Evolutionary conservation across 2,888 invertebrate genomes (phyloP), one percentile per base, ranked within the genome.

Genomic region (Spisula subtruncata): DNA sequence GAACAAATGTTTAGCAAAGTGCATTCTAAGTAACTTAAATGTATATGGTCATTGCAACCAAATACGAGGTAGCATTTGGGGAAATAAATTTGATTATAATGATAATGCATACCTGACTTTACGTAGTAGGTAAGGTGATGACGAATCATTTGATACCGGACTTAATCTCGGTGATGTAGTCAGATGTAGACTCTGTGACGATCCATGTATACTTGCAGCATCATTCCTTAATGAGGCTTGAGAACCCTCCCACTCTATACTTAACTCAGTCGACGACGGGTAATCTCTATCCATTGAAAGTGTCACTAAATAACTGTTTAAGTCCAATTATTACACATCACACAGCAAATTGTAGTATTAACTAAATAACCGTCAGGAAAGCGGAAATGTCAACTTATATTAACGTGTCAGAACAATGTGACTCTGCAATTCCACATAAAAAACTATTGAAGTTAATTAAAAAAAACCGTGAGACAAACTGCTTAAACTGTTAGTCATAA

Each of bases 111-210:
- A 93, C 93, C 93, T 93, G 60, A 92, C 92, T 91, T 93, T 93
- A 46, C 93, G 87, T n/a, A 93, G 79, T n/a, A 93, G 87, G 46
- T 93, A 93, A 0, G 93, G 93, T 48, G 93, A 93, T 20, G 86
- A 88, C 0, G 92, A 91, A 66, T 93, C 93, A 29, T 86, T 87
- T 16, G 91, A 90, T 25, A 91, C 88, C 0, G 93, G 93, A 66
- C 93, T 93, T 41, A 92, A 87, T 66, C 93, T 83, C 32, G 93
- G 92, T 14, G 93, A 93, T 48, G 92, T 88, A 41, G 93, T 92
- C 89, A 90, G 86, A 29, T 89, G 87, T 10, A 89, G 81, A 71
- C 89, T 90, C 66, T 89, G 89, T 54, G 79, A 86, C 25, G 90
- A 90, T 25, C 90, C 88, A 29, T 87, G 83, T 16, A 85, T 81